These are phyloP conservation scores for Thymelicus acteon DNA, from an alignment of 2,888 invertebrate species.

Conservation along the genomic window DNA sequence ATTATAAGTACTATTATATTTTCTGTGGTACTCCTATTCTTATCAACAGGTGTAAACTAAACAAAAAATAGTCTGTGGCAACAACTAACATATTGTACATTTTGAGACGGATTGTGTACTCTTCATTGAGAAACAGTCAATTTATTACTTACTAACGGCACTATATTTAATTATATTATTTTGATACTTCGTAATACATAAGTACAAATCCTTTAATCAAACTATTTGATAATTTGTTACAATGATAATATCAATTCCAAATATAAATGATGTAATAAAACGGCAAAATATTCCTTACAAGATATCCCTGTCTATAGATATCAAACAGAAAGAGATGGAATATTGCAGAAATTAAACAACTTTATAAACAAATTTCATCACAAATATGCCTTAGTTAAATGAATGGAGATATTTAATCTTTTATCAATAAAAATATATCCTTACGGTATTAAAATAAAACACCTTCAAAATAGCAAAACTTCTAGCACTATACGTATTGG, in stretches of 20 bases:
- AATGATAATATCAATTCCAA: not conserved
- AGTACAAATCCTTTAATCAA: not conserved
- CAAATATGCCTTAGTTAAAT: not conserved
- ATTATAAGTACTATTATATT: no score
- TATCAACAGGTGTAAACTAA: not conserved
- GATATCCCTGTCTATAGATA: not conserved
- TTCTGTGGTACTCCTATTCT: no score
- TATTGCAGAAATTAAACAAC: no score
- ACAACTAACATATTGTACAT: conserved; percentile 6
- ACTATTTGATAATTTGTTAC: not conserved
- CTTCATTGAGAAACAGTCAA: conserved; percentile 6
- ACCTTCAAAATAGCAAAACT: conserved; percentile 33
- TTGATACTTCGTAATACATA: not conserved
- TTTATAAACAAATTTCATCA: no score
- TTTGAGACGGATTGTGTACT: conserved; percentile 27
- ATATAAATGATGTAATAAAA: not conserved
- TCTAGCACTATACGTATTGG: conserved; percentile 32
- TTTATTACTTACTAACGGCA: not conserved
- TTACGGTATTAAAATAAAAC: conserved; percentile 29
- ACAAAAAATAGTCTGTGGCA: not conserved
- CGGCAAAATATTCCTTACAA: not conserved
- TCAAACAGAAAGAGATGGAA: not conserved
- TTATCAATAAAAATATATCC: conserved; percentile 8
- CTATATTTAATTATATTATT: not conserved
- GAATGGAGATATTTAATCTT: not conserved